A percentile compares a stretch with the other conserved stretches of the same genome.
These are phyloP conservation scores for Bucorvus abyssinicus DNA, from an alignment of 2,797 vertebrate genomes.

Conservation along the genomic window DNA sequence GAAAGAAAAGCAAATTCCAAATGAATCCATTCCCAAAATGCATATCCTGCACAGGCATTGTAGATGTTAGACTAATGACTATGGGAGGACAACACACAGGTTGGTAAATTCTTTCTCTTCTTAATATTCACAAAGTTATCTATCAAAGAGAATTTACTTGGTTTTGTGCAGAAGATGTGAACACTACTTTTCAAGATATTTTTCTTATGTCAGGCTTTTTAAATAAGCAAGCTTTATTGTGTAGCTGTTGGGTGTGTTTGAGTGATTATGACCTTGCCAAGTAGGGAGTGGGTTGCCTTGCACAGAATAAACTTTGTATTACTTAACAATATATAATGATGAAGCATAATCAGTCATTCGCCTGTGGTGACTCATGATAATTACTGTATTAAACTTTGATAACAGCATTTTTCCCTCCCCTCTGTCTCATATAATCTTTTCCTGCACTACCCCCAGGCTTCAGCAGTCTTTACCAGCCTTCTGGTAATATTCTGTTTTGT, in stretches of 20 bases:
- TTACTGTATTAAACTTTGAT: slow-evolving; percentile 60
- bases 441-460: background rate
- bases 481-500: slow-evolving; percentile 62
- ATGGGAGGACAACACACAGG: background rate
- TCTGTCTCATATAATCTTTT: slow-evolving; percentile 30
- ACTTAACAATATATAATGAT: background rate
- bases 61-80: background rate
- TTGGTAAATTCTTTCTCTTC: background rate
- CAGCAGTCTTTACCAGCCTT: slow-evolving; percentile 36
- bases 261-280: background rate
- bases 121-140: background rate
- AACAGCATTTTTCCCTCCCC: slow-evolving; percentile 22
- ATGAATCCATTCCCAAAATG: background rate
- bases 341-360: slow-evolving; percentile 27
- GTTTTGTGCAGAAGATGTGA: background rate
- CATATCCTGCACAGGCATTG: background rate
- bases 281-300: background rate
- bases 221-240: background rate
- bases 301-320: background rate
- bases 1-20: background rate
- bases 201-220: background rate
- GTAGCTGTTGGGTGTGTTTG: background rate
- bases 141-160: background rate
- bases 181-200: background rate
- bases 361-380: slow-evolving; percentile 36